phyloP scores from a whole-genome alignment of 2,113 vertebrate genomes.

The Lynx canadensis region DNA sequence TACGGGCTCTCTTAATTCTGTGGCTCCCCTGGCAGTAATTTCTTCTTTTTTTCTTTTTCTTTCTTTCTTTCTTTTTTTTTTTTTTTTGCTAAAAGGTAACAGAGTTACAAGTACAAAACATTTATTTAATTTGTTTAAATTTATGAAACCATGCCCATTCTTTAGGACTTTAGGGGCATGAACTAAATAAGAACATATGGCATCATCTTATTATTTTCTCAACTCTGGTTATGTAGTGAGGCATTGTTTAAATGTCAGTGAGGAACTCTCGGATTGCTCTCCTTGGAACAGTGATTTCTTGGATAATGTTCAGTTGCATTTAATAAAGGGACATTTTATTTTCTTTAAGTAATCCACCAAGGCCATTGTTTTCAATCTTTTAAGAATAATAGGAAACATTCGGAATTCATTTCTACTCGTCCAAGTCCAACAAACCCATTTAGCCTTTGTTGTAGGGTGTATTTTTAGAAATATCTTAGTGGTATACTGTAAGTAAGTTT shows the following conservation, averaged over 20 bases:
- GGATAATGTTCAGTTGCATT: slow-evolving; percentile 58
- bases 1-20: slow-evolving; percentile 42
- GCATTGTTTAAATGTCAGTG: slow-evolving; percentile 70
- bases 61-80: neutral
- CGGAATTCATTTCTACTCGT: neutral
- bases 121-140: slow-evolving; percentile 77
- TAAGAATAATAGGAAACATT: neutral
- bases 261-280: slow-evolving; percentile 55
- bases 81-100: slow-evolving; percentile 61
- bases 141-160: slow-evolving; percentile 53
- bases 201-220: slow-evolving; percentile 66
- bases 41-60: neutral
- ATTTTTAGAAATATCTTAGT: neutral
- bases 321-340: slow-evolving; percentile 62
- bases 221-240: slow-evolving; percentile 19
- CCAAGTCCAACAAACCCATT: neutral
- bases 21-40: slow-evolving; percentile 41
- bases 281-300: slow-evolving; percentile 58
- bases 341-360: slow-evolving; percentile 22
- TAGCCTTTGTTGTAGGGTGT: neutral
- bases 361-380: neutral
- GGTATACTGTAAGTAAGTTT: neutral
- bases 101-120: slow-evolving; percentile 52
- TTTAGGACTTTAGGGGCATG: slow-evolving; percentile 36
- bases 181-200: slow-evolving; percentile 68